Evolutionary conservation across 2,113 vertebrate species (phyloP), one percentile per base, ranked within the genome.

Genomic region (Chaenocephalus aceratus): DNA sequence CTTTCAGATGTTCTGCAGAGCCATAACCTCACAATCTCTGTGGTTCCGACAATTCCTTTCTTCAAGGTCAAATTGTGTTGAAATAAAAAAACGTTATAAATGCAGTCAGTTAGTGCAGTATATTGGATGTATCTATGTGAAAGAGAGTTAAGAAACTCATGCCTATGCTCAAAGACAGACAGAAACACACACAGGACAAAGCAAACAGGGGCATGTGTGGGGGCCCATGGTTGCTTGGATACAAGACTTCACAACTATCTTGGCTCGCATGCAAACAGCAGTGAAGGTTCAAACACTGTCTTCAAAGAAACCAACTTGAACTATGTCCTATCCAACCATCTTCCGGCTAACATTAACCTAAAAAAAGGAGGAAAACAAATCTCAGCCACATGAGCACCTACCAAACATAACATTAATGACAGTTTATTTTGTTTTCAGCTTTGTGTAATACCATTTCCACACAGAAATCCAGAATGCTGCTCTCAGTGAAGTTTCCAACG

Each of bases 241-340:
- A 81, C 78, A n/a, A 56, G 18, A 57, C 72, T 23, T 52, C 26
- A 71, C 82, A 75, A 64, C 44, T 77, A 52, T 65, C 52, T 68
- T 65, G 74, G 57, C 60, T 66, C 16, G 13, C 51, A 69, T 36
- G 46, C 48, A 46, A 64, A 63, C 34, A 73, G 21, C 48, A 69
- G 71, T 14, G 21, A 12, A 41, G 54, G 21, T 51, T 15, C 10
- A 45, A 66, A 26, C 30, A 52, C 41, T 62, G 10, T 30, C 46
- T 52, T 45, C 45, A 53, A 53, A 71, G 51, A 75, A 66, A 63
- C 30, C 0, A 56, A 15, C n/a, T 63, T 62, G 7, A 53, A 34
- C n/a, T 58, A 5, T 45, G 30, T 26, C 56, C 30, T 61, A 13
- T 63, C 59, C 4, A 10, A 41, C 48, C 57, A 0, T 53, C 26